Conservation (phyloP, 2,113 vertebrate genomes). For the Pterocles burchelli region DNA sequence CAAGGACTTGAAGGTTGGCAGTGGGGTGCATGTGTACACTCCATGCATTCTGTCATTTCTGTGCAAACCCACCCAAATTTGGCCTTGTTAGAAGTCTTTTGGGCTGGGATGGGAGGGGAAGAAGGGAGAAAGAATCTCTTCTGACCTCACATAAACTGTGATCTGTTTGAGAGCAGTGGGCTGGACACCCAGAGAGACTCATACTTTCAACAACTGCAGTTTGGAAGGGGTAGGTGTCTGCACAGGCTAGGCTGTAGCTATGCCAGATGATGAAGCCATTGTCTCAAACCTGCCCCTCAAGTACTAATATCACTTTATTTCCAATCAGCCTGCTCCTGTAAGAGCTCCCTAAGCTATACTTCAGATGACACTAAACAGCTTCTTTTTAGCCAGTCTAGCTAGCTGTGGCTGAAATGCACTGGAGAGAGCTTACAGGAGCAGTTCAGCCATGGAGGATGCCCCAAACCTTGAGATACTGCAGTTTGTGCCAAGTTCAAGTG, state of each 20-base stretch:
- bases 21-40: background rate
- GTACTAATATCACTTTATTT: background rate
- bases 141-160: slow-evolving; percentile 50
- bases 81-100: slow-evolving; percentile 18
- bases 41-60: background rate
- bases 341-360: background rate
- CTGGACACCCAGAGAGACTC: slow-evolving; percentile 22
- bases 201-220: background rate
- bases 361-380: background rate
- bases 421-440: background rate
- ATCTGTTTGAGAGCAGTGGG: background rate
- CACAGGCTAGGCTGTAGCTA: background rate
- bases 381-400: background rate
- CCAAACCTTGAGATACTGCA: background rate
- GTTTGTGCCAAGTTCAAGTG: background rate
- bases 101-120: background rate
- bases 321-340: background rate
- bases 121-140: background rate
- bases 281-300: background rate
- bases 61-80: slow-evolving; percentile 54
- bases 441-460: background rate
- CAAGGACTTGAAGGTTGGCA: background rate
- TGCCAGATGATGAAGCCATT: background rate
- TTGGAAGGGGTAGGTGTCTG: background rate
- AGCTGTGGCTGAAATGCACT: background rate